A percentile compares a stretch with the other conserved stretches of the same genome.
Conservation (phyloP, 2,797 vertebrate genomes). For the Cirrhinus mrigala region DNA sequence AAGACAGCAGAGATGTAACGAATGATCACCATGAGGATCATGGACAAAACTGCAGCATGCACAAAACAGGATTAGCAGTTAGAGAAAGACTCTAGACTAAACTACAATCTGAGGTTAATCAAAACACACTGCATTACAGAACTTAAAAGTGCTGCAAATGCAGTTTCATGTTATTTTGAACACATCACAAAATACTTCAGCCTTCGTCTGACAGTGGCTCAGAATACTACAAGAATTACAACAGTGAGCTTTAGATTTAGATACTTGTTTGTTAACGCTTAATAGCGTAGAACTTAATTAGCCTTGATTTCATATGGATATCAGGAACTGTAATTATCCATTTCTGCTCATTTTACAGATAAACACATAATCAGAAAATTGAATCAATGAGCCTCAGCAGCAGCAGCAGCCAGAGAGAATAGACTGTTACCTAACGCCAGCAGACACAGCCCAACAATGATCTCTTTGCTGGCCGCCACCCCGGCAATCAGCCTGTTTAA, state of each 20-base stretch:
- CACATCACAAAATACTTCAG: background rate
- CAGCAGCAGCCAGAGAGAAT: constrained; percentile 8
- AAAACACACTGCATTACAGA: background rate
- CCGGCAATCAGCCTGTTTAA: constrained; percentile 96
- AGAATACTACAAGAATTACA: constrained; percentile 1
- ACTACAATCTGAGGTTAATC: background rate
- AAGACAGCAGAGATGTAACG: constrained; percentile 96
- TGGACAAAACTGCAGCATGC: constrained; percentile 88
- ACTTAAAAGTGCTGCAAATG: background rate
- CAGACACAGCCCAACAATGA: constrained; percentile 97
- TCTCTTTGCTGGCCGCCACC: constrained; percentile 96
- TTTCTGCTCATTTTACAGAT: background rate
- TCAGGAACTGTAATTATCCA: background rate
- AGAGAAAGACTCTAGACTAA: constrained; percentile 7
- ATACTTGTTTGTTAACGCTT: background rate
- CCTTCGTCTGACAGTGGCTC: background rate
- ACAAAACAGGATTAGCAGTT: constrained; percentile 54
- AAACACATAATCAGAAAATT: constrained; percentile 19
- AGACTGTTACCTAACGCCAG: constrained; percentile 89
- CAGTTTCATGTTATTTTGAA: background rate
- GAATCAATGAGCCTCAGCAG: background rate
- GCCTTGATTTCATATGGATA: background rate
- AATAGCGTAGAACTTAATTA: constrained; percentile 1
- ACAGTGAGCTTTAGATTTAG: background rate
- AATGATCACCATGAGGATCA: constrained; percentile 97